phyloP scores from a whole-genome alignment of 2,888 invertebrate genomes.

The Brachypalpus laphriformis region DNA sequence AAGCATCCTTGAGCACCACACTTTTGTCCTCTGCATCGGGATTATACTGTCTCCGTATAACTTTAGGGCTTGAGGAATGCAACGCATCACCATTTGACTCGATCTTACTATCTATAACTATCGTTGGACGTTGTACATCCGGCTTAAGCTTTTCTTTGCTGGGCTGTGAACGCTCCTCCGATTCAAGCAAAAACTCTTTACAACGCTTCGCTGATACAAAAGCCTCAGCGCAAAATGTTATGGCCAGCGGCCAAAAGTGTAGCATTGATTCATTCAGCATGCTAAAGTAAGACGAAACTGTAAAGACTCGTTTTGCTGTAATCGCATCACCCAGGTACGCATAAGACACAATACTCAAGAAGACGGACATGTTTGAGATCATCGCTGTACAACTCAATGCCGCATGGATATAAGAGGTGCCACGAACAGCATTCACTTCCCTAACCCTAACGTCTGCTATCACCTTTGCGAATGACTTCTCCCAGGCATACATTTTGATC shows the following conservation, averaged over 20 bases:
- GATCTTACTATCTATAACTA: slow-evolving; percentile 75
- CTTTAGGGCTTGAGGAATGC: slow-evolving; percentile 72
- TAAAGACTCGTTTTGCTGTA: slow-evolving; percentile 90
- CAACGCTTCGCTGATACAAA: slow-evolving; percentile 89
- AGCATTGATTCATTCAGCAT: slow-evolving; percentile 90
- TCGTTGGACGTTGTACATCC: slow-evolving; percentile 64
- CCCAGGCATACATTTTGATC: slow-evolving; percentile 96
- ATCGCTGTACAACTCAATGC: slow-evolving; percentile 89
- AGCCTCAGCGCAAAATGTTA: slow-evolving; percentile 90
- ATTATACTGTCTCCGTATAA: slow-evolving; percentile 75
- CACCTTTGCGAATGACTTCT: slow-evolving; percentile 89
- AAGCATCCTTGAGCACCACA: slow-evolving; percentile 83
- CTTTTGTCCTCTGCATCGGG: slow-evolving; percentile 77
- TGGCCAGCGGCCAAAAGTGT: slow-evolving; percentile 91
- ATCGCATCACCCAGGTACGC: slow-evolving; percentile 86
- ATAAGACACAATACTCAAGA: slow-evolving; percentile 89
- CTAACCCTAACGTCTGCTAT: slow-evolving; percentile 89
- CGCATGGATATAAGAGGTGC: slow-evolving; percentile 87
- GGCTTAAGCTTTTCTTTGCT: slow-evolving; percentile 44
- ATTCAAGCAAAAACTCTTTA: slow-evolving; percentile 85
- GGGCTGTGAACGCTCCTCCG: slow-evolving; percentile 76
- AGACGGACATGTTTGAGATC: slow-evolving; percentile 90
- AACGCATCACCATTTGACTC: slow-evolving; percentile 76
- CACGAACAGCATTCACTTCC: slow-evolving; percentile 87
- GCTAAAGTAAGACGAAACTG: slow-evolving; percentile 91